Evolutionary conservation across 2,113 vertebrate genomes (phyloP).

Genomic region (Alligator sinensis): DNA sequence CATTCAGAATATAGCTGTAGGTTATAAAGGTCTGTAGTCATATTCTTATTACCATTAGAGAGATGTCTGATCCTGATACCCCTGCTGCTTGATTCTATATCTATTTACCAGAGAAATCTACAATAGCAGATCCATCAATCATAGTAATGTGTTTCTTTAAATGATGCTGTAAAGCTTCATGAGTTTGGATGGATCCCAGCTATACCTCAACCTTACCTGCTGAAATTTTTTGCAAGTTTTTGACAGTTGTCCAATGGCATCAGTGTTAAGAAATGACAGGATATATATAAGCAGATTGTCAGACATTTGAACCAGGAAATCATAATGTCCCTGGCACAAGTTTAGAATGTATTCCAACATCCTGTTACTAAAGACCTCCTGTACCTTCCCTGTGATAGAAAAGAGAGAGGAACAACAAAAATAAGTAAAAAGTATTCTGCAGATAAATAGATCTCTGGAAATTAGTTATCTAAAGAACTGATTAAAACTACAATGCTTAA

Average conservation of each 20-base stretch:
- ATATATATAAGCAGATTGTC: slow-evolving; percentile 19
- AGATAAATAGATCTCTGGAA: background rate
- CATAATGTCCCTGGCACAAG: slow-evolving; percentile 23
- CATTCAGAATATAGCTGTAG: background rate
- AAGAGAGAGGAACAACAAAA: background rate
- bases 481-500: background rate
- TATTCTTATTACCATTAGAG: background rate
- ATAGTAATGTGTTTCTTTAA: background rate
- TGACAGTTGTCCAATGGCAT: slow-evolving; percentile 53
- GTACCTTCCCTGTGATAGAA: background rate
- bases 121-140: background rate
- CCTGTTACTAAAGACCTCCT: slow-evolving; percentile 48
- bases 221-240: slow-evolving; percentile 52
- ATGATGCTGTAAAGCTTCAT: background rate
- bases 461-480: background rate
- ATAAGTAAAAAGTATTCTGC: background rate
- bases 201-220: slow-evolving; percentile 27
- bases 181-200: background rate
- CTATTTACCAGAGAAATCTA: background rate
- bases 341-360: slow-evolving; percentile 30
- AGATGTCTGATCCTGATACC: background rate
- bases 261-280: slow-evolving; percentile 45
- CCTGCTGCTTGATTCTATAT: background rate
- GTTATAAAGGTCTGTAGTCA: background rate
- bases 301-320: slow-evolving; percentile 48